These are phyloP conservation scores for Gnatocerus cornutus DNA, from an alignment of 2,888 invertebrate genomes.

Conservation along the genomic window DNA sequence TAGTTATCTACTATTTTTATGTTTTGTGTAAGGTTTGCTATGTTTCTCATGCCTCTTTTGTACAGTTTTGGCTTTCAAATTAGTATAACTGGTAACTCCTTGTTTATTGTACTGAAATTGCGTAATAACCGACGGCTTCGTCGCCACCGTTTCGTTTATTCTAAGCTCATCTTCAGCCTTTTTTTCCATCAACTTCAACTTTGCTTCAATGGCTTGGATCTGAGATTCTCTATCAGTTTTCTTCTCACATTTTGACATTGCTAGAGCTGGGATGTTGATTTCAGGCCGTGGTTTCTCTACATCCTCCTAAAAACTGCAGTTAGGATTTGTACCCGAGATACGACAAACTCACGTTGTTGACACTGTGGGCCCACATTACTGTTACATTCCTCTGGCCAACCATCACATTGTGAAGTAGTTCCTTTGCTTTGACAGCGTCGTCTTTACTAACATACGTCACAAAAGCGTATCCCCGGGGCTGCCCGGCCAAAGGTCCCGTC, in stretches of 20 bases:
- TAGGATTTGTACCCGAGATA: too few relatives aligned
- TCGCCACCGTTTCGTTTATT: slow-evolving; percentile 80
- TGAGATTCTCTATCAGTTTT: slow-evolving; percentile 85
- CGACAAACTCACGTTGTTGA: slow-evolving; percentile 76
- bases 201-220: slow-evolving; percentile 91
- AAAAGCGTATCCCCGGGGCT: slow-evolving; percentile 95
- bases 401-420: slow-evolving; percentile 82
- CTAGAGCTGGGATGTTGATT: slow-evolving; percentile 84
- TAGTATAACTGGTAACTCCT: slow-evolving; percentile 62
- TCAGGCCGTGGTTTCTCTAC: slow-evolving; percentile 83
- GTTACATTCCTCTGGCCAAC: slow-evolving; percentile 84
- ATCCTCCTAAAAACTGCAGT: slow-evolving; percentile 81
- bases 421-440: slow-evolving; percentile 83
- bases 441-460: slow-evolving; percentile 82
- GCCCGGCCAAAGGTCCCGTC: slow-evolving; percentile 89
- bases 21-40: slow-evolving; percentile 58
- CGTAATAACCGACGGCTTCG: slow-evolving; percentile 79
- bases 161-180: slow-evolving; percentile 79
- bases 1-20: slow-evolving; percentile 44
- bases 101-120: slow-evolving; percentile 78
- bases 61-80: slow-evolving; percentile 50
- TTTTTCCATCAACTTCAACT: slow-evolving; percentile 85
- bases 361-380: slow-evolving; percentile 87
- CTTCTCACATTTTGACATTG: slow-evolving; percentile 76
- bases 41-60: slow-evolving; percentile 56